phyloP scores from a whole-genome alignment of 2,888 invertebrate genomes.

The Ectemnius cavifrons region DNA sequence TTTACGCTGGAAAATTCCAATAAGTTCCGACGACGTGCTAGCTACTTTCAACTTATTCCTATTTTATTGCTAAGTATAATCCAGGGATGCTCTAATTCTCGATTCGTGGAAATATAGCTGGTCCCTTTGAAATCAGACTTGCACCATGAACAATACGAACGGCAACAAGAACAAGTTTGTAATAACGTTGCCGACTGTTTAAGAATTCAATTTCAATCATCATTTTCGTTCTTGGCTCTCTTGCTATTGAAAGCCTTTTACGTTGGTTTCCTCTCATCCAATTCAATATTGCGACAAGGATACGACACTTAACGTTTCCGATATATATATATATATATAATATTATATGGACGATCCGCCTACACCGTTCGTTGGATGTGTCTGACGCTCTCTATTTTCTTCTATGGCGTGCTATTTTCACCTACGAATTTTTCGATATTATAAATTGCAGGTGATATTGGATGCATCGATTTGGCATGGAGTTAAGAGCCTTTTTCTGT shows the following conservation, averaged over 20 bases:
- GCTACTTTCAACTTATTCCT: too few species aligned
- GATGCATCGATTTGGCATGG: slow-evolving; percentile 49
- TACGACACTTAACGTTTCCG: slow-evolving; percentile 39
- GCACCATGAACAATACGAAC: too few species aligned
- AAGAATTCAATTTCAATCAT: background rate
- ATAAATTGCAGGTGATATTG: slow-evolving; percentile 57
- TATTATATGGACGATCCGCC: slow-evolving; percentile 7
- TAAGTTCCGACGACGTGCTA: slow-evolving; percentile 3
- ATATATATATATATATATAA: slow-evolving; percentile 38
- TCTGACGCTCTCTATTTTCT: slow-evolving; percentile 28
- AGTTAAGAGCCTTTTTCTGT: too few species aligned
- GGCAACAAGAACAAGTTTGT: too few species aligned
- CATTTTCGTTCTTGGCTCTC: background rate
- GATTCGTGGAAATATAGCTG: too few species aligned
- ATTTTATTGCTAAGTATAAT: too few species aligned
- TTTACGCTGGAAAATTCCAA: slow-evolving; percentile 35
- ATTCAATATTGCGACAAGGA: slow-evolving; percentile 29
- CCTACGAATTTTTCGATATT: slow-evolving; percentile 43
- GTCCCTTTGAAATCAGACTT: too few species aligned
- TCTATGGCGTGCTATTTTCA: slow-evolving; percentile 21
- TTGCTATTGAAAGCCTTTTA: slow-evolving; percentile 8
- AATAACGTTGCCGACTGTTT: background rate
- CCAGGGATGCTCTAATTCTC: too few species aligned
- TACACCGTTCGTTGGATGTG: slow-evolving; percentile 21
- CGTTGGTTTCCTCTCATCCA: slow-evolving; percentile 11